Evolutionary conservation across 2,888 invertebrate genomes (phyloP), one percentile per base, ranked within the genome.

Genomic region (Dicyrtoma fusca): DNA sequence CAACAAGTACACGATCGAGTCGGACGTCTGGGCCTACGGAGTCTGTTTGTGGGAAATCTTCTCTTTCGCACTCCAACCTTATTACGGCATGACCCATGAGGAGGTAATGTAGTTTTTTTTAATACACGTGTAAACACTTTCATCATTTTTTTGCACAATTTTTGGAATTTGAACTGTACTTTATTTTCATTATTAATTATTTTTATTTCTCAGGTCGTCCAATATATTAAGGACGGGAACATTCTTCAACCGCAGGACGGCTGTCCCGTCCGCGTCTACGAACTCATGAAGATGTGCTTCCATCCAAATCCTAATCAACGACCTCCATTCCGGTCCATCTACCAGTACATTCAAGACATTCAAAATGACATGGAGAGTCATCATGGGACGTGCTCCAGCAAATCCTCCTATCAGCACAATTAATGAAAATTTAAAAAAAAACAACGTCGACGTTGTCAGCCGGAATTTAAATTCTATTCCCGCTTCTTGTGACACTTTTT

Each of bases 1-100:
- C 83, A 97, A 96, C 84, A 95, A 95, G 84, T 97, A 96, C 84
- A 96, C 97, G 14, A 88, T 94, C 75, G 95, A 97, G 84, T 95
- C 96, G 13, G 97, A 97, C 85, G 94, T 97, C 0, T 97, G 97
- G 97, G 96, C 97, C 14, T 97, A 92, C 85, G 97, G 96, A 66
- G 94, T 97, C 19, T 93, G 95, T 82, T 86, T 97, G 55, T 97
- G 97, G 97, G 97, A 97, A 85, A 94, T 97, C 82, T 97, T 96
- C 84, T 93, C 95, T 61, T 97, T 94, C 85, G 96, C 96, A 25
- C 86, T 96, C 75, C 97, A 97, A 84, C 97, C 97, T 10, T 97
- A 97, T 83, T 96, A 94, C 84, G 97, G 96, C 5, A 92, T 96
- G 91, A 95, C 95, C 13, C 97, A 97, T 83, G 96, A 96, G 84